Evolutionary conservation across 1,140 invertebrate genomes (phyloP).

Genomic region (Aporrectodea caliginosa): DNA sequence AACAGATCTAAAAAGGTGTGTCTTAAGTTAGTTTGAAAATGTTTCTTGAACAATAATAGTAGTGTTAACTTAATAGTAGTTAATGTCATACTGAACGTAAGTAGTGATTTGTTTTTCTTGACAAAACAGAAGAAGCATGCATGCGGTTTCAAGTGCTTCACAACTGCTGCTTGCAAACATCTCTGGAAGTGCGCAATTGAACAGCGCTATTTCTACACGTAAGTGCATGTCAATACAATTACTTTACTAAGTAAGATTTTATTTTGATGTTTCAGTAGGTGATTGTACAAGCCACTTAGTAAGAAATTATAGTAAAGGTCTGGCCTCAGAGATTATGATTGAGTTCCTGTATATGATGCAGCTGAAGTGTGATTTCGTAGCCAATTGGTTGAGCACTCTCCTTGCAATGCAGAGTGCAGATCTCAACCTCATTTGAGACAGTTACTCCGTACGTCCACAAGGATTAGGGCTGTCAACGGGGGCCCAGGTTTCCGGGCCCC

Average conservation of each 20-base stretch:
- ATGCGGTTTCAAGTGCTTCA: constrained; percentile 85
- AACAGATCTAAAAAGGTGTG: too few species aligned
- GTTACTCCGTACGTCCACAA: too few species aligned
- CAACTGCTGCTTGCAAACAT: constrained; percentile 78
- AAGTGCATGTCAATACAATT: constrained; percentile 50
- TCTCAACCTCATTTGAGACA: too few species aligned
- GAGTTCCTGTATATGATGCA: background rate
- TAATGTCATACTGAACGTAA: too few species aligned
- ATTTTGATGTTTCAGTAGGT: background rate
- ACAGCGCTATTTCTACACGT: constrained; percentile 92
- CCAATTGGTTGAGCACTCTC: background rate
- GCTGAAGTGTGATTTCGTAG: background rate
- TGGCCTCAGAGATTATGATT: background rate
- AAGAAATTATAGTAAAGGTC: background rate
- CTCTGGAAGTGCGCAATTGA: constrained; percentile 89
- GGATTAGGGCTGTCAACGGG: too few species aligned
- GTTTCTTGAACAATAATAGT: too few species aligned
- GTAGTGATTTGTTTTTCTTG: too few species aligned
- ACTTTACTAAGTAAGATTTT: background rate
- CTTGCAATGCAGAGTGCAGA: too few species aligned
- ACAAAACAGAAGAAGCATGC: constrained; percentile 79
- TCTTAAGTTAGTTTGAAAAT: too few species aligned
- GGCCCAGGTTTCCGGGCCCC: too few species aligned
- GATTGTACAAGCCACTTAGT: background rate
- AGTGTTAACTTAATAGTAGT: too few species aligned